phyloP scores from a whole-genome alignment of 2,888 invertebrate species.

The Napeogenes inachia region DNA sequence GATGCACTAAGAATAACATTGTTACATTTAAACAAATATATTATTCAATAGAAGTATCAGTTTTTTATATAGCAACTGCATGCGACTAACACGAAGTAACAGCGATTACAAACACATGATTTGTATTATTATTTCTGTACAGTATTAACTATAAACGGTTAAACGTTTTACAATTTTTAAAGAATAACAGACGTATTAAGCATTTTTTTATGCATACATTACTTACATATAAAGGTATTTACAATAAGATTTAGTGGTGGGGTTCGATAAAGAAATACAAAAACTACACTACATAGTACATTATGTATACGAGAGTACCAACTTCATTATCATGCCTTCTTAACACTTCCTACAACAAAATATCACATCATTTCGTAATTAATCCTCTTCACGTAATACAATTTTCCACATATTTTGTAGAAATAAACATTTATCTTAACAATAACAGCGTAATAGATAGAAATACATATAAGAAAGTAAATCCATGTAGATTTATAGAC shows the following conservation, averaged over 20 bases:
- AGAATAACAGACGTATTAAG: too few relatives aligned
- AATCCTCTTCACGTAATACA: constrained; percentile 14
- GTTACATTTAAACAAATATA: too few relatives aligned
- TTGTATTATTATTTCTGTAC: too few relatives aligned
- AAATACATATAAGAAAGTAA: constrained; percentile 11
- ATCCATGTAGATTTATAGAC: constrained; percentile 9
- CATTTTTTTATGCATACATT: constrained; percentile 3
- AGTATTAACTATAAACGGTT: too few relatives aligned
- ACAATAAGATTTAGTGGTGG: constrained; percentile 27
- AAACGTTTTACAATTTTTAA: too few relatives aligned
- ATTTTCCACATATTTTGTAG: constrained; percentile 3
- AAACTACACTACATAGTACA: constrained; percentile 14
- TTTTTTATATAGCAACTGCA: too few relatives aligned
- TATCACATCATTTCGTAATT: constrained; percentile 44
- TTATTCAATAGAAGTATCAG: too few relatives aligned
- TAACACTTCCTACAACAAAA: constrained; percentile 35
- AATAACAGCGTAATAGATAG: constrained; percentile 6
- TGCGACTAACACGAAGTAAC: too few relatives aligned
- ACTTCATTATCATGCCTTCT: constrained; percentile 11
- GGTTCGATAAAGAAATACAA: constrained; percentile 23
- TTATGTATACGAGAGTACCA: constrained; percentile 16
- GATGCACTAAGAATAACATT: too few relatives aligned
- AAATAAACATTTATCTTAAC: constrained; percentile 9
- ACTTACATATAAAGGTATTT: constrained; percentile 17
- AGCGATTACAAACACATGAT: too few relatives aligned